phyloP scores from a whole-genome alignment of 2,113 vertebrate genomes.

The Thymallus thymallus region DNA sequence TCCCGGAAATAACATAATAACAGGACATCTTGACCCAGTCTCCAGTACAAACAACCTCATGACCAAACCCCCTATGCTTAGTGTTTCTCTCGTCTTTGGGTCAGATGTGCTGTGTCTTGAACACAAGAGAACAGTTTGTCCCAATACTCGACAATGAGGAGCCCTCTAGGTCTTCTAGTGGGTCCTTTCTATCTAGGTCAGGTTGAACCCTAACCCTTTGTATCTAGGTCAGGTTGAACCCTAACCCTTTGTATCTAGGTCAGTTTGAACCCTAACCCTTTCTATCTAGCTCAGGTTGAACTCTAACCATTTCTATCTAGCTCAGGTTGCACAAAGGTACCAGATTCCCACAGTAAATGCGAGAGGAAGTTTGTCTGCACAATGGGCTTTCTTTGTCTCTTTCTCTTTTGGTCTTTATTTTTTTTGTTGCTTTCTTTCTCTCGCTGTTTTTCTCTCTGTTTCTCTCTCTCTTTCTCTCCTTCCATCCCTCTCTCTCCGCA shows the following conservation, averaged over 20 bases:
- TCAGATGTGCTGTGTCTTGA: conserved; percentile 25
- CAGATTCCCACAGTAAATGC: conserved; percentile 42
- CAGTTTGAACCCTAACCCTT: conserved; percentile 36
- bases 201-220: conserved; percentile 21
- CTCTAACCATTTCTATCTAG: conserved; percentile 19
- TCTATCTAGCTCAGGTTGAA: conserved; percentile 56
- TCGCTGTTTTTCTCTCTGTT: neutral
- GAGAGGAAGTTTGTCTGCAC: conserved; percentile 40
- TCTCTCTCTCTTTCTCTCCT: conserved; percentile 28
- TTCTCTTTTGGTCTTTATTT: neutral
- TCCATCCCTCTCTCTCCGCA: conserved; percentile 5
- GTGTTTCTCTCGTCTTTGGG: no score
- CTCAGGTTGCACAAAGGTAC: conserved; percentile 58
- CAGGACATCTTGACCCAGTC: no score
- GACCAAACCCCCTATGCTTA: no score
- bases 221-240: conserved; percentile 56
- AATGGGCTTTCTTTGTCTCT: neutral
- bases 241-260: conserved; percentile 36
- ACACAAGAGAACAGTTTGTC: conserved; percentile 50
- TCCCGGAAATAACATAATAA: no score
- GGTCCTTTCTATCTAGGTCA: conserved; percentile 46
- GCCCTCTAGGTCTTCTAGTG: conserved; percentile 9
- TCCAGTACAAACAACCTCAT: no score
- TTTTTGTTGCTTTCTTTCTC: neutral
- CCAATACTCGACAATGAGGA: conserved; percentile 35